These are phyloP conservation scores for Catagonus wagneri DNA, from an alignment of 2,113 vertebrate genomes.

Conservation along the genomic window DNA sequence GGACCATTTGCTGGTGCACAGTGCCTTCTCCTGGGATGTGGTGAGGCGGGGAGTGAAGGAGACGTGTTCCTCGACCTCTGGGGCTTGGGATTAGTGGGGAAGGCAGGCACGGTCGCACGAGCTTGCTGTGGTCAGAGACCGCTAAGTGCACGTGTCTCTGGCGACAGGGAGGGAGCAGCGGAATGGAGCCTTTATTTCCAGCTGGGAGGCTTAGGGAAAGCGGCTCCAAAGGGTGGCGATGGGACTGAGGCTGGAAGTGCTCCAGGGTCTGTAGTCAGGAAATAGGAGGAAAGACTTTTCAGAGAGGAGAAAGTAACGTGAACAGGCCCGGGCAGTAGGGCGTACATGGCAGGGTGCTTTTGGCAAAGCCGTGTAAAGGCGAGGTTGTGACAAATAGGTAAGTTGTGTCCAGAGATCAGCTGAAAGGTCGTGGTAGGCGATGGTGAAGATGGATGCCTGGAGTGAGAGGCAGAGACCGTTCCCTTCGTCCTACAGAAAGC, in stretches of 20 bases:
- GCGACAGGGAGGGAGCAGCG: fast-evolving
- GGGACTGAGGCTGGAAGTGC: neutral
- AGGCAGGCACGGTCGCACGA: neutral
- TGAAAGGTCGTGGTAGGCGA: fast-evolving
- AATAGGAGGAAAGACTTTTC: neutral
- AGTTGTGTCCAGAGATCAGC: fast-evolving
- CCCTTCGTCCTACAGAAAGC: neutral
- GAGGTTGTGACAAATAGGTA: neutral
- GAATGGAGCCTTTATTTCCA: neutral
- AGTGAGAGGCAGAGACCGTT: fast-evolving
- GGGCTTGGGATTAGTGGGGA: fast-evolving
- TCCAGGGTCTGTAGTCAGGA: neutral
- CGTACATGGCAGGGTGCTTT: neutral
- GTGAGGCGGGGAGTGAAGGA: neutral
- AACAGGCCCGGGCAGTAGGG: fast-evolving
- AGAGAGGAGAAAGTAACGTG: fast-evolving
- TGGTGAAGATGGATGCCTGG: fast-evolving
- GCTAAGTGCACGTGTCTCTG: fast-evolving
- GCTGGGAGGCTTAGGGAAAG: neutral
- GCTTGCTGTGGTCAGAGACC: neutral
- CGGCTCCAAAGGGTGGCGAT: neutral
- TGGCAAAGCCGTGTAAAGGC: neutral
- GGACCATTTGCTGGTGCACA: neutral
- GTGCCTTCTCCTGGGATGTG: too few species aligned
- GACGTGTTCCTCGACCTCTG: neutral